phyloP scores from a whole-genome alignment of 2,888 invertebrate species.

The Ophonus ardosiacus region DNA sequence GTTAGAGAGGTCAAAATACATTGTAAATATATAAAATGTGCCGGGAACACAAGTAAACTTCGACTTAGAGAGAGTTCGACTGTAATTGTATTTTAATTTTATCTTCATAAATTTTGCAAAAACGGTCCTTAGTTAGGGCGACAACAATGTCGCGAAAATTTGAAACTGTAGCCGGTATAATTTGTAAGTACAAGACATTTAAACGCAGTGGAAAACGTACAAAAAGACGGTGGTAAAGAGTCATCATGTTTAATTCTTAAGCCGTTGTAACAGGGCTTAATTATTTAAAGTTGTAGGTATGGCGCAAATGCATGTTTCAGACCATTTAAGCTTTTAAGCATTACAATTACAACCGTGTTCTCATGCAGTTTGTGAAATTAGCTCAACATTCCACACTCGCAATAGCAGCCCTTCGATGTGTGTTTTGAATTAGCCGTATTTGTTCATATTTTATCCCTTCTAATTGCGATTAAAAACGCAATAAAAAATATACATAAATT shows the following conservation, averaged over 20 bases:
- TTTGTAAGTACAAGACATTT: not conserved
- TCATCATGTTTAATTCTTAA: constrained; percentile 4
- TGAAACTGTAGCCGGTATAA: not conserved
- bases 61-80: no score
- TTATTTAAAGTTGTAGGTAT: constrained; percentile 26
- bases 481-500: no score
- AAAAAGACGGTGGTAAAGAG: not conserved
- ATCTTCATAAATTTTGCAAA: no score
- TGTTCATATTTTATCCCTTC: no score
- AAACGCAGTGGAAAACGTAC: not conserved
- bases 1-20: no score
- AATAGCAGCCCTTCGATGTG: not conserved
- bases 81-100: no score
- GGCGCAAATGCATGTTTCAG: constrained; percentile 31
- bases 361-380: constrained; percentile 35
- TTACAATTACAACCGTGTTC: constrained; percentile 18
- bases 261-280: constrained; percentile 11
- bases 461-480: no score
- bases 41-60: no score
- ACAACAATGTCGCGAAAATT: not conserved
- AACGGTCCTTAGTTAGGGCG: not conserved
- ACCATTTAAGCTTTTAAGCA: constrained; percentile 16
- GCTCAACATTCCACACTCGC: not conserved
- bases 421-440: not conserved
- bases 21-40: no score